Conservation (phyloP, 2,888 invertebrate species). For the Orthosia gracilis region DNA sequence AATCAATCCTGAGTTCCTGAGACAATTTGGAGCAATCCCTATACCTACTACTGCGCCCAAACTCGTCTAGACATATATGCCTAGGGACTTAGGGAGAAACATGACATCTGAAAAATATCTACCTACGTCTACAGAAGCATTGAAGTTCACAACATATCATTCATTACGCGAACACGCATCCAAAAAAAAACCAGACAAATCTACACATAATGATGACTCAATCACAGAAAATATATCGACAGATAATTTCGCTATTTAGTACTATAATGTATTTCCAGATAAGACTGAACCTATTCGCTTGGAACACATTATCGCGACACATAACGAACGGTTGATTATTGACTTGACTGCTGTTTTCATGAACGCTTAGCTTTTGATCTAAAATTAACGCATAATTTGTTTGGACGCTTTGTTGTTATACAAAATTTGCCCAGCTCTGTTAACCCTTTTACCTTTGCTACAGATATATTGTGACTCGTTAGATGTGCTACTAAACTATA, state of each 20-base stretch:
- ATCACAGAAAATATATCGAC: constrained; percentile 5
- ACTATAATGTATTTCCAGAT: constrained; percentile 6
- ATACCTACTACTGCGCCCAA: too few relatives aligned
- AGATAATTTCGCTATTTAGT: constrained; percentile 7
- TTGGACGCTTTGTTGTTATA: constrained; percentile 3
- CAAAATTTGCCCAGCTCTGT: too few relatives aligned
- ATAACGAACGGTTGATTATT: constrained; percentile 14
- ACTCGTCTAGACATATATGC: too few relatives aligned
- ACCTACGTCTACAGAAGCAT: too few relatives aligned
- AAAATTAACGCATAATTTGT: neutral
- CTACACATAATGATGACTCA: neutral
- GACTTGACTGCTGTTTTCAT: constrained; percentile 13
- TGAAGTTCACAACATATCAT: too few relatives aligned
- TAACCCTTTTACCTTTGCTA: neutral
- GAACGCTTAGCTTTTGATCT: neutral
- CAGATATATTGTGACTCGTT: neutral
- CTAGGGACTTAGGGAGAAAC: too few relatives aligned
- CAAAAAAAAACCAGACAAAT: neutral
- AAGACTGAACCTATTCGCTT: constrained; percentile 5
- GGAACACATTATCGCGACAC: constrained; percentile 22
- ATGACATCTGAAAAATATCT: too few relatives aligned
- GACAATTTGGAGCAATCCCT: too few relatives aligned
- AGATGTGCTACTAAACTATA: neutral
- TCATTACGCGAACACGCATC: neutral
- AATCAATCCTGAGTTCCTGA: too few relatives aligned